Evolutionary conservation across 2,888 invertebrate species (phyloP).

Genomic region (Nephrotoma flavescens): DNA sequence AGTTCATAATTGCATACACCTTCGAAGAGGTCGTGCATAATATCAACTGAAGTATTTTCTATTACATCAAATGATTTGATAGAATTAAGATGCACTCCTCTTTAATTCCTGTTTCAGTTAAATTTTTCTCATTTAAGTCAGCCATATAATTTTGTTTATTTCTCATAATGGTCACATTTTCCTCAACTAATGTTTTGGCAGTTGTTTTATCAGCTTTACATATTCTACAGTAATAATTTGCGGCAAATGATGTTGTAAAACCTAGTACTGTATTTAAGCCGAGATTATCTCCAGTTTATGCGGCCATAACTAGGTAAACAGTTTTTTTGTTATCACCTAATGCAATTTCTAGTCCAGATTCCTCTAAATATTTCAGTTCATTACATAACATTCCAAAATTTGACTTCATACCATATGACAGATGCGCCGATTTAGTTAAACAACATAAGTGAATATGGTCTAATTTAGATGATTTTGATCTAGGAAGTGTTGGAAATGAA

Average conservation of each 20-base stretch:
- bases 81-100: constrained; percentile 11
- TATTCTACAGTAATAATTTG: constrained; percentile 7
- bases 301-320: constrained; percentile 11
- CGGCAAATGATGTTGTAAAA: constrained; percentile 12
- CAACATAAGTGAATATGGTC: not conserved
- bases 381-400: constrained; percentile 2
- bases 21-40: constrained; percentile 13
- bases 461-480: not conserved
- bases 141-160: constrained; percentile 6
- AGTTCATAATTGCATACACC: constrained; percentile 7
- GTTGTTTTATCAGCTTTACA: constrained; percentile 11
- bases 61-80: constrained; percentile 11
- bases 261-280: constrained; percentile 14
- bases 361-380: constrained; percentile 8
- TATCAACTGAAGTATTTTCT: constrained; percentile 12
- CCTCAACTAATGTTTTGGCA: constrained; percentile 4
- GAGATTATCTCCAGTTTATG: constrained; percentile 14
- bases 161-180: constrained; percentile 6
- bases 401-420: not conserved
- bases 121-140: not conserved
- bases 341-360: constrained; percentile 3
- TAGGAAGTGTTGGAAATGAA: not conserved
- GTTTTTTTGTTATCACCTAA: not conserved
- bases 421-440: not conserved
- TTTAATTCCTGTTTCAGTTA: constrained; percentile 11